phyloP scores from a whole-genome alignment of 1,140 invertebrate species.

The Camponotus floridanus region DNA sequence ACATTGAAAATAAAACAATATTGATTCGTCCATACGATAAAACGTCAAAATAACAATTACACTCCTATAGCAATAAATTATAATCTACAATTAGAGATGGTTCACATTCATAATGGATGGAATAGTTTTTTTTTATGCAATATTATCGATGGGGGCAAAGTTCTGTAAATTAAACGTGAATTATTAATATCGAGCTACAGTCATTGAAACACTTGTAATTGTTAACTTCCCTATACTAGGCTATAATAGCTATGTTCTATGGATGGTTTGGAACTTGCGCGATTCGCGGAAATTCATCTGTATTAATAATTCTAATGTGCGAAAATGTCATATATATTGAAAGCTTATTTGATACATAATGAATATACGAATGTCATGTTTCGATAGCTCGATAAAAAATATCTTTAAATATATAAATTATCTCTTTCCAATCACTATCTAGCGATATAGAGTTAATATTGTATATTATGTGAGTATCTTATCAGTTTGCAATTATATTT shows the following conservation, averaged over 20 bases:
- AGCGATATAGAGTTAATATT: constrained; percentile 33
- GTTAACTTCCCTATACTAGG: background rate
- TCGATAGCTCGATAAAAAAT: constrained; percentile 14
- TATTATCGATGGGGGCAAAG: constrained; percentile 58
- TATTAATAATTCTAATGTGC: constrained; percentile 30
- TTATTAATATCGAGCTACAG: constrained; percentile 1
- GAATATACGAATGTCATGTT: constrained; percentile 37
- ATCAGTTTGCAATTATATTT: constrained; percentile 65
- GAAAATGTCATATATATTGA: background rate
- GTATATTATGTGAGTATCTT: constrained; percentile 53
- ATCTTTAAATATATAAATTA: constrained; percentile 50
- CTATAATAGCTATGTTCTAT: constrained; percentile 15
- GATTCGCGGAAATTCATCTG: constrained; percentile 12
- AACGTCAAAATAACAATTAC: constrained; percentile 75
- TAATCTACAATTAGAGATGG: constrained; percentile 76
- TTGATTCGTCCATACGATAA: constrained; percentile 80
- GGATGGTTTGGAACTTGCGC: constrained; percentile 23
- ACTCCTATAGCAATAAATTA: constrained; percentile 76
- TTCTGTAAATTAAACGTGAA: constrained; percentile 29
- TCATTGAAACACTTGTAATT: constrained; percentile 12
- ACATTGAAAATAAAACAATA: constrained; percentile 79
- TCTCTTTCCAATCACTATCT: constrained; percentile 56
- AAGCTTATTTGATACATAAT: constrained; percentile 57
- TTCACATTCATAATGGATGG: constrained; percentile 64
- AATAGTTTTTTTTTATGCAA: constrained; percentile 66